Evolutionary conservation across 2,113 vertebrate genomes (phyloP), one percentile per base, ranked within the genome.

Genomic region (Lophotis ruficrista): DNA sequence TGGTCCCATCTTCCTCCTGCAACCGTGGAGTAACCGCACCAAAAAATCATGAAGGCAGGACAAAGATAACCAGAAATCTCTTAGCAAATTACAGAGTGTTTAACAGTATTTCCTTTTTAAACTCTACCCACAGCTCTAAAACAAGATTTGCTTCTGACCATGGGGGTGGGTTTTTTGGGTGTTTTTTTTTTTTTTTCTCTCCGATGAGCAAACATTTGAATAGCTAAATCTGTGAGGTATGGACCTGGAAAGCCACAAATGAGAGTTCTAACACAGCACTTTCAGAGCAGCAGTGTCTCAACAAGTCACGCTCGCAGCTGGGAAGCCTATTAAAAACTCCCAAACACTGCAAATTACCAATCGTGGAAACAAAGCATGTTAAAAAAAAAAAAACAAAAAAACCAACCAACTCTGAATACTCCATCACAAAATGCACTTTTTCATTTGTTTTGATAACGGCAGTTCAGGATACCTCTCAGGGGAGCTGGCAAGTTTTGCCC

Each of bases 401-500:
- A 68, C 19, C 7, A 37, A 4, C 3, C 31, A 57, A 5, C 53
- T 73, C 71, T 6, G 14, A 84, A 54, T 24, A 28, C 1, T 14
- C 78, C 82, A 73, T 90, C 93, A 51, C 60, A 62, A 93, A 94
- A 80, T 6, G 33, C 64, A 41, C 38, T 84, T 93, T 93, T 64
- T 8, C 53, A 11, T 82, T 90, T 86, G 87, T 81, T 96, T 93
- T 83, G 85, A 92, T 95, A 94, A 86, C 93, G 64, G 88, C 88
- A 93, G 82, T 7, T 93, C 83, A 35, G 87, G 93, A 6, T 78
- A 75, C 78, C 73, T 91, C 95, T 81, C 91, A 62, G 83, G 91
- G 83, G 95, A 94, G 41, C 1, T 90, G 72, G 83, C 33, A 47
- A 87, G 83, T 87, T 95, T 82, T 87, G 57, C 50, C 91, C 83